Evolutionary conservation across 1,140 invertebrate species (phyloP).

Genomic region (Pectinophora gossypiella): DNA sequence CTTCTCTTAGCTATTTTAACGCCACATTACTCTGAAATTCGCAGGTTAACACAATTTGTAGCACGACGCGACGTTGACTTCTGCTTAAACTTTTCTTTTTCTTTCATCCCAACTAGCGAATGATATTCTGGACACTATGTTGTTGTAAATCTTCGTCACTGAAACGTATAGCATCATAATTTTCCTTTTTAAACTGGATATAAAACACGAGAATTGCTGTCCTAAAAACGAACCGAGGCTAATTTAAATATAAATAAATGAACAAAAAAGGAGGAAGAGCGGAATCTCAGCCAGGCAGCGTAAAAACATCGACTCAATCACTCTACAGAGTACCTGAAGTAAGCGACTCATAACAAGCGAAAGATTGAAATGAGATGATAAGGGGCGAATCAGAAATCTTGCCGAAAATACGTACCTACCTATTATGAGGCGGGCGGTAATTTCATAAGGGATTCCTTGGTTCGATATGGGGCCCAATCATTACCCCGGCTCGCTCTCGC

Average conservation of each 20-base stretch:
- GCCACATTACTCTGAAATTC: too few species aligned
- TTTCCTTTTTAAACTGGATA: too few species aligned
- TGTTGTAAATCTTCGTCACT: too few species aligned
- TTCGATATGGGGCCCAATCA: conserved; percentile 66
- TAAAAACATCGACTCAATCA: conserved; percentile 50
- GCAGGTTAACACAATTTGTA: too few species aligned
- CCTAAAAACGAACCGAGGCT: not conserved
- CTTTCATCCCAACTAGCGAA: too few species aligned
- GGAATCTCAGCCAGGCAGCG: conserved; percentile 28
- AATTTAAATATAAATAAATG: not conserved
- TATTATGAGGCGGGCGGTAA: conserved; percentile 59
- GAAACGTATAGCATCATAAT: too few species aligned
- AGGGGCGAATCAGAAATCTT: conserved; percentile 61
- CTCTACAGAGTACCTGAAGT: conserved; percentile 30
- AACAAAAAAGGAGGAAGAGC: conserved; percentile 19
- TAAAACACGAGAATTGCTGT: not conserved
- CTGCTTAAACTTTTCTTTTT: too few species aligned
- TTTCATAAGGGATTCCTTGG: conserved; percentile 64
- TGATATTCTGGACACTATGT: too few species aligned
- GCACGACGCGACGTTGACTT: too few species aligned
- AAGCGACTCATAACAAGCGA: conserved; percentile 63
- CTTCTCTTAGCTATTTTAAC: too few species aligned
- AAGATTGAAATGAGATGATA: conserved; percentile 69
- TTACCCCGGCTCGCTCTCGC: conserved; percentile 40
- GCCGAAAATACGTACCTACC: conserved; percentile 60